Conservation (phyloP, 2,888 invertebrate genomes). For the Drosophila lutescens region DNA sequence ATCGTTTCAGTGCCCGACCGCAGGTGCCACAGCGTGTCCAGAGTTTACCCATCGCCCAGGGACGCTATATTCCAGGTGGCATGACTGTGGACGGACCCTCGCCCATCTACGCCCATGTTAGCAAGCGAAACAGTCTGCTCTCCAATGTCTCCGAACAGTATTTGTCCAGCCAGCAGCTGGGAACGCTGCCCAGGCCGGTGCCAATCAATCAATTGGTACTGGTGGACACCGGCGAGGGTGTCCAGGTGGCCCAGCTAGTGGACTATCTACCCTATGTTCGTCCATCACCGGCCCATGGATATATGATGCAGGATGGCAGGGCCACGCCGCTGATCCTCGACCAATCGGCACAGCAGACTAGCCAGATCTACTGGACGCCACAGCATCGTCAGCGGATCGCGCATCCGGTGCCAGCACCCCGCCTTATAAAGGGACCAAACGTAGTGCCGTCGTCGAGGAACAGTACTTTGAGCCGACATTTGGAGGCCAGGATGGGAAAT, state of each 20-base stretch:
- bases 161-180: constrained; percentile 69
- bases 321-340: constrained; percentile 82
- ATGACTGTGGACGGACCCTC: constrained; percentile 44
- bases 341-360: constrained; percentile 73
- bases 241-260: constrained; percentile 79
- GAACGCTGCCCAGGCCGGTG: constrained; percentile 43
- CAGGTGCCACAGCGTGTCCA: constrained; percentile 83
- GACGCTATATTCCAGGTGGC: constrained; percentile 31
- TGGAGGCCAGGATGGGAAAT: constrained; percentile 5
- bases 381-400: constrained; percentile 55
- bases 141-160: constrained; percentile 82
- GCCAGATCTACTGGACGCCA: constrained; percentile 83
- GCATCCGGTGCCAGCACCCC: constrained; percentile 63
- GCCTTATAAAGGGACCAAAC: constrained; percentile 20
- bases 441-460: constrained; percentile 49
- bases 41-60: constrained; percentile 72
- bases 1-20: constrained; percentile 61
- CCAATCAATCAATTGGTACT: constrained; percentile 75
- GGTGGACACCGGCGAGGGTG: constrained; percentile 80
- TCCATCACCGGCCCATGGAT: constrained; percentile 42
- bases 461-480: constrained; percentile 5
- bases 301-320: constrained; percentile 74
- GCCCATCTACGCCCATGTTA: constrained; percentile 83
- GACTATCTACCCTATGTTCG: constrained; percentile 64
- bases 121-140: constrained; percentile 81